Percentiles rank a stretch among this genome's conserved stretches.
Evolutionary conservation across 1,140 invertebrate genomes (phyloP).

Genomic region (Forficula auricularia): DNA sequence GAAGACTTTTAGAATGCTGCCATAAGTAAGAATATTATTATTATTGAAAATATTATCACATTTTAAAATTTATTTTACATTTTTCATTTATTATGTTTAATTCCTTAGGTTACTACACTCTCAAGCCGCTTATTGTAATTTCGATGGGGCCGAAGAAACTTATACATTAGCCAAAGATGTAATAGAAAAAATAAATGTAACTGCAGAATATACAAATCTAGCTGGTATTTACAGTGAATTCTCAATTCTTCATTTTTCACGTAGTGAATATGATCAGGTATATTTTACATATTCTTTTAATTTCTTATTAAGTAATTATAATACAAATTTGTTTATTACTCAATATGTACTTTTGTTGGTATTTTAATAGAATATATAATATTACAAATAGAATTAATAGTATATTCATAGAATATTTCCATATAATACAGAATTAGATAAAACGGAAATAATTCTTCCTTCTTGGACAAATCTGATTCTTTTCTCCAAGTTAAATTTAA

Average conservation of each 20-base stretch:
- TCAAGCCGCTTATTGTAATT: slow-evolving; percentile 59
- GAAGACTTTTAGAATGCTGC: slow-evolving; percentile 47
- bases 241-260: slow-evolving; percentile 56
- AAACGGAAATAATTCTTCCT: too few relatives aligned
- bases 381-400: too few relatives aligned
- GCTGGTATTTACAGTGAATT: slow-evolving; percentile 62
- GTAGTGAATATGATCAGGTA: slow-evolving; percentile 65
- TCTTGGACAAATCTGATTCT: too few relatives aligned
- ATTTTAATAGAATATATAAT: too few relatives aligned
- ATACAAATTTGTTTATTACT: too few relatives aligned
- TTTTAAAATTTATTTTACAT: background rate
- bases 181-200: slow-evolving; percentile 30
- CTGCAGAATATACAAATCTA: slow-evolving; percentile 33
- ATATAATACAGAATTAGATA: too few relatives aligned
- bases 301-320: slow-evolving; percentile 21
- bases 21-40: slow-evolving; percentile 37
- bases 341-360: background rate
- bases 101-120: slow-evolving; percentile 56
- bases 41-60: background rate
- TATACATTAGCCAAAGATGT: slow-evolving; percentile 37
- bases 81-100: slow-evolving; percentile 7
- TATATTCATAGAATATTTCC: too few relatives aligned
- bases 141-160: slow-evolving; percentile 47
- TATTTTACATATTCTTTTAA: slow-evolving; percentile 5
- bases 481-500: too few relatives aligned